A percentile compares a stretch with the other conserved stretches of the same genome.
phyloP scores from a whole-genome alignment of 2,888 invertebrate genomes.

The Spodoptera exigua region DNA sequence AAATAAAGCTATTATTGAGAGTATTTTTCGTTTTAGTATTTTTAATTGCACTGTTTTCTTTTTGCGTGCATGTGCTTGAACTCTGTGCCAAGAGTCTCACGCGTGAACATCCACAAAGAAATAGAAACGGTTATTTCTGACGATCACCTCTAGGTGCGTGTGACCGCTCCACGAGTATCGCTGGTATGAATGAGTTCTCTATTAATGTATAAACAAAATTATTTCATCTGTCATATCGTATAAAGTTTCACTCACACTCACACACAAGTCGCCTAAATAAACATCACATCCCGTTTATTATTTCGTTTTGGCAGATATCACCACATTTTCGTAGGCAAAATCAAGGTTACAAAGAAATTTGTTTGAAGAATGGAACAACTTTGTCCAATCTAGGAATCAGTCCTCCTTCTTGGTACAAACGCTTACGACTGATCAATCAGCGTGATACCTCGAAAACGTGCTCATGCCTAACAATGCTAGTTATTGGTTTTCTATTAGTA shows the following conservation, averaged over 20 bases:
- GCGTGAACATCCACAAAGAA: conserved; percentile 69
- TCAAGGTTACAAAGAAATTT: too few relatives aligned
- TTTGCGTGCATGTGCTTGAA: conserved; percentile 62
- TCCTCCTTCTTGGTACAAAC: too few relatives aligned
- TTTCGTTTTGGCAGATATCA: too few relatives aligned
- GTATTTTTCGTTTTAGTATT: conserved; percentile 59
- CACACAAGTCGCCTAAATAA: conserved; percentile 10
- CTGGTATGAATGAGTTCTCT: conserved; percentile 52
- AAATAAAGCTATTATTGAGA: conserved; percentile 78
- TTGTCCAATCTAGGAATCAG: too few relatives aligned
- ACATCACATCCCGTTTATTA: too few relatives aligned
- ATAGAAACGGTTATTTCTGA: conserved; percentile 74
- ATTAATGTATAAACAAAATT: conserved; percentile 44
- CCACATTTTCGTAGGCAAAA: too few relatives aligned
- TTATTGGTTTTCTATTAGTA: conserved; percentile 35
- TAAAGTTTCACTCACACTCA: conserved; percentile 33
- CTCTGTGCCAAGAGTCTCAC: conserved; percentile 74
- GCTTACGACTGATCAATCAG: too few relatives aligned
- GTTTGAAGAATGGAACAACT: too few relatives aligned
- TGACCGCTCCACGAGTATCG: conserved; percentile 40
- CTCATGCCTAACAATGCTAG: conserved; percentile 29
- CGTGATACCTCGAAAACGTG: conserved; percentile 21
- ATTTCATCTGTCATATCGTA: conserved; percentile 45
- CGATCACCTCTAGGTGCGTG: conserved; percentile 58
- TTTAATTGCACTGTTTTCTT: conserved; percentile 68